These are phyloP conservation scores for Ophonus ardosiacus DNA, from an alignment of 2,888 invertebrate species.

Conservation along the genomic window DNA sequence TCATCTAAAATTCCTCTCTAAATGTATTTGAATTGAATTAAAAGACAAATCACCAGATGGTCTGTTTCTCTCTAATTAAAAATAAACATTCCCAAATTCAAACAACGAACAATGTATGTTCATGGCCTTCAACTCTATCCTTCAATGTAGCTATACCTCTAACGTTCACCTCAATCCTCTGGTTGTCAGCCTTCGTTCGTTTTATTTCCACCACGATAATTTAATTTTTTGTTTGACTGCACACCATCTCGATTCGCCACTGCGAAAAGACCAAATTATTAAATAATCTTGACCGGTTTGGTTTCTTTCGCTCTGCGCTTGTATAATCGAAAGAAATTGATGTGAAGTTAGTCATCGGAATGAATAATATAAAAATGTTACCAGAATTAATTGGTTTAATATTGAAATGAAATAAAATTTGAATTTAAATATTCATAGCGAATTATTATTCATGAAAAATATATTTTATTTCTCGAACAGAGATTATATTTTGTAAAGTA, in stretches of 20 bases:
- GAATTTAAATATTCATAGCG: neutral
- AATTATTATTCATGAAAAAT: neutral
- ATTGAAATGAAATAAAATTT: neutral
- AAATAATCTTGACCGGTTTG: neutral
- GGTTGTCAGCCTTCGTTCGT: neutral
- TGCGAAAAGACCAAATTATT: neutral
- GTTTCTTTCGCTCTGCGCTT: neutral
- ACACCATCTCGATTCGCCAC: neutral
- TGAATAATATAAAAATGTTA: neutral
- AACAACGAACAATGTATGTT: neutral
- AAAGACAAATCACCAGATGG: neutral
- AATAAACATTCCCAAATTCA: neutral
- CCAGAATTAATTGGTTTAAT: neutral
- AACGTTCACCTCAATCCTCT: neutral
- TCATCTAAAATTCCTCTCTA: neutral
- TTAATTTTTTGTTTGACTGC: constrained; percentile 14
- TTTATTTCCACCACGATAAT: constrained; percentile 7
- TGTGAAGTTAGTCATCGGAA: neutral
- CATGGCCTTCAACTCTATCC: too few species aligned
- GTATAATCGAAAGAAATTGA: neutral
- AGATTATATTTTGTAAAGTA: too few species aligned
- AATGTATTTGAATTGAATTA: neutral
- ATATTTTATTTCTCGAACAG: too few species aligned
- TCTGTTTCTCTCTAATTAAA: neutral
- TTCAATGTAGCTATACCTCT: too few species aligned